Percentiles rank a stretch among this genome's conserved stretches.
phyloP scores from a whole-genome alignment of 1,140 invertebrate genomes.

The Heliothis virescens region DNA sequence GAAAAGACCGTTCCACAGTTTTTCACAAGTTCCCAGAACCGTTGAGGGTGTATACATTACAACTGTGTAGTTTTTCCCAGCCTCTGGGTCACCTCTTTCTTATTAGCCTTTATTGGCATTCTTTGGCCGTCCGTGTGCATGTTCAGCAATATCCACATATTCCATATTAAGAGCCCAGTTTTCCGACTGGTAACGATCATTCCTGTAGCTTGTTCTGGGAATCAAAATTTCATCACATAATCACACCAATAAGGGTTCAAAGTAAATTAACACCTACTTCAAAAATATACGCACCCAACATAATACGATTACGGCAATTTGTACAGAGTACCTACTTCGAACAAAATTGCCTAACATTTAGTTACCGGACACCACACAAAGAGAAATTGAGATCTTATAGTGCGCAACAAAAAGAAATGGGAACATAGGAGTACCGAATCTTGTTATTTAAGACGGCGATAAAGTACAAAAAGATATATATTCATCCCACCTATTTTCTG shows the following conservation, averaged over 20 bases:
- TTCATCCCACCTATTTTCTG: constrained; percentile 95
- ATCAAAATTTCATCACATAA: constrained; percentile 43
- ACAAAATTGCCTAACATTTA: constrained; percentile 32
- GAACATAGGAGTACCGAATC: constrained; percentile 19
- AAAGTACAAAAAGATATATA: background rate
- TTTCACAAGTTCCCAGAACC: constrained; percentile 99
- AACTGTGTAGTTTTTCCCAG: constrained; percentile 98
- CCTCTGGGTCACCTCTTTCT: constrained; percentile 95
- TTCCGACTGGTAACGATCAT: constrained; percentile 95
- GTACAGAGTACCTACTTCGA: constrained; percentile 9
- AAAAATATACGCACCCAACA: constrained; percentile 10
- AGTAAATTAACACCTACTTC: constrained; percentile 57
- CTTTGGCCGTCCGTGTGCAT: constrained; percentile 98
- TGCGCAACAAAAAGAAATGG: constrained; percentile 71
- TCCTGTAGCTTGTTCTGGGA: constrained; percentile 97
- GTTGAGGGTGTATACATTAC: constrained; percentile 99
- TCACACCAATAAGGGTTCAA: constrained; percentile 60
- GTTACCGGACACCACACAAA: constrained; percentile 58
- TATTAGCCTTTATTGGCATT: constrained; percentile 99
- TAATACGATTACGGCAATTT: background rate
- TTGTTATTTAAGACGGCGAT: constrained; percentile 19
- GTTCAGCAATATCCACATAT: constrained; percentile 99
- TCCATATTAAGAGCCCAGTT: constrained; percentile 99
- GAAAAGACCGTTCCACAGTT: constrained; percentile 98
- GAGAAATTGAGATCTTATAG: constrained; percentile 63